Evolutionary conservation across 2,888 invertebrate genomes (phyloP).

Genomic region (Drosophila cyrtoloma): DNA sequence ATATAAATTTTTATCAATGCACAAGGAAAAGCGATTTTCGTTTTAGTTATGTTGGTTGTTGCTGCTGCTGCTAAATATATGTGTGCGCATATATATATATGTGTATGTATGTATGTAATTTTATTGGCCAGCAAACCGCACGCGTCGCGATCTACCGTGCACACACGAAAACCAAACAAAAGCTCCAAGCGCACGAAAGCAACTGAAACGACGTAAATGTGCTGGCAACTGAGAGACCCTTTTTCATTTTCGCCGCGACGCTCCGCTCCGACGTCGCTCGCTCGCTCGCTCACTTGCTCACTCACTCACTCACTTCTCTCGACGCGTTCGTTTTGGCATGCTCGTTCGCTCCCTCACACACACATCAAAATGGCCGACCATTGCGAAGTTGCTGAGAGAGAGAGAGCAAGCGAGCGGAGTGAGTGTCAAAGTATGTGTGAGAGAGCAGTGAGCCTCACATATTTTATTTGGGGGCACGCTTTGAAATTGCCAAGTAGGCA

Average conservation of each 20-base stretch:
- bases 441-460: slow-evolving; percentile 55
- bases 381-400: slow-evolving; percentile 63
- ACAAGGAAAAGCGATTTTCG: slow-evolving; percentile 59
- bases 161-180: slow-evolving; percentile 82
- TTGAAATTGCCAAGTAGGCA: slow-evolving; percentile 71
- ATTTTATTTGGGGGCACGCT: slow-evolving; percentile 73
- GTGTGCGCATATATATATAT: slow-evolving; percentile 14
- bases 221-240: slow-evolving; percentile 70
- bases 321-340: slow-evolving; percentile 53
- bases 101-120: slow-evolving; percentile 33
- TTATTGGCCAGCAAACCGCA: slow-evolving; percentile 72
- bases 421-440: slow-evolving; percentile 6
- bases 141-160: slow-evolving; percentile 77
- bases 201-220: slow-evolving; percentile 81
- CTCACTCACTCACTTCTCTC: slow-evolving; percentile 22
- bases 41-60: slow-evolving; percentile 43
- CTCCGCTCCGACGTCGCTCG: slow-evolving; percentile 47
- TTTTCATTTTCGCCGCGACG: slow-evolving; percentile 59
- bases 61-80: slow-evolving; percentile 27
- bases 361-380: slow-evolving; percentile 65
- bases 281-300: slow-evolving; percentile 27
- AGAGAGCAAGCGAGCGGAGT: slow-evolving; percentile 11
- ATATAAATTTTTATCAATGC: slow-evolving; percentile 50
- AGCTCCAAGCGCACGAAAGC: slow-evolving; percentile 83
- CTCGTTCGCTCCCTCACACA: slow-evolving; percentile 47